Conservation (phyloP, 2,797 vertebrate species). For the Helostoma temminkii region DNA sequence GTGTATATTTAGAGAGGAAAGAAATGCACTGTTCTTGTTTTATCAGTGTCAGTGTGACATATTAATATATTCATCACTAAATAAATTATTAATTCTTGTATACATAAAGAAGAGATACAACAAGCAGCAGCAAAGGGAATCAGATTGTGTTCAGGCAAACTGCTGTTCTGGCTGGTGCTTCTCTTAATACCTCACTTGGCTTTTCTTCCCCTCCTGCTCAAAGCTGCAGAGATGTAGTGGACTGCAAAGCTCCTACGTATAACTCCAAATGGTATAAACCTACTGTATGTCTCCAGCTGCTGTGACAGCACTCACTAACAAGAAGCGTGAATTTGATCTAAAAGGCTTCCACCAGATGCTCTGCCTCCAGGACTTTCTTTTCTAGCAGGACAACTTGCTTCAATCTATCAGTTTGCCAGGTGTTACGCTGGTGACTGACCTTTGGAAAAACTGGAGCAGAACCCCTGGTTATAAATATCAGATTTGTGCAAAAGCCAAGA, state of each 20-base stretch:
- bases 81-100: neutral
- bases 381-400: constrained; percentile 24
- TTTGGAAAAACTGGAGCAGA: neutral
- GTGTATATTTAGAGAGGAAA: constrained; percentile 17
- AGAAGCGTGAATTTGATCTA: constrained; percentile 32
- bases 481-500: neutral
- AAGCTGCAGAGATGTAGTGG: constrained; percentile 28
- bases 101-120: no score
- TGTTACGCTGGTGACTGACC: constrained; percentile 6
- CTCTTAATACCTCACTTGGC: constrained; percentile 34
- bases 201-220: constrained; percentile 30
- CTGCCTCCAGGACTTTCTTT: constrained; percentile 23
- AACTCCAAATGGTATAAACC: constrained; percentile 24
- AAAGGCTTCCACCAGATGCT: constrained; percentile 16
- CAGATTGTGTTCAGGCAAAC: constrained; percentile 21
- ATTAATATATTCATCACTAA: constrained; percentile 16
- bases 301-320: constrained; percentile 12
- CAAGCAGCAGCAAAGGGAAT: neutral
- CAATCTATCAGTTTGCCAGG: constrained; percentile 7
- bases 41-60: neutral
- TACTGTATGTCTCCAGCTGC: constrained; percentile 28
- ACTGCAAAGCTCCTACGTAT: constrained; percentile 7
- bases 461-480: neutral
- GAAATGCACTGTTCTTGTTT: constrained; percentile 20
- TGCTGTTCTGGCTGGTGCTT: constrained; percentile 23